Percentiles rank a stretch among this genome's conserved stretches.
Evolutionary conservation across 2,113 vertebrate genomes (phyloP).

Genomic region (Brienomyrus brachyistius): DNA sequence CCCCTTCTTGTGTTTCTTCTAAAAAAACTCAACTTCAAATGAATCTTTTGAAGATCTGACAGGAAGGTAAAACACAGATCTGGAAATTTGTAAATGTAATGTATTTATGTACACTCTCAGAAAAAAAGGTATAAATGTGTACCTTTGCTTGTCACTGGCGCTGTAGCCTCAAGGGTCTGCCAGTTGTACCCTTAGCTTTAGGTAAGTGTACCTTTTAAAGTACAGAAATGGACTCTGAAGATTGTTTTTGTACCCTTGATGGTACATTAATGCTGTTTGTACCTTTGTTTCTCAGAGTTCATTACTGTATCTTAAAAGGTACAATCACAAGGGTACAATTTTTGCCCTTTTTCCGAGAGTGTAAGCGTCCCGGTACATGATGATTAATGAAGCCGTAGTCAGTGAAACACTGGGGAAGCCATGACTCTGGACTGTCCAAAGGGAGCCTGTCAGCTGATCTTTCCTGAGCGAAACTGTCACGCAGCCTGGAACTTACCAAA

Average conservation of each 20-base stretch:
- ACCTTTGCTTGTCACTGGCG: too few species aligned
- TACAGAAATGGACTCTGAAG: too few species aligned
- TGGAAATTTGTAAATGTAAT: neutral
- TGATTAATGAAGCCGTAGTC: neutral
- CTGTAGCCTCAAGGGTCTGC: too few species aligned
- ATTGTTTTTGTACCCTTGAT: too few species aligned
- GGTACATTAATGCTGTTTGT: too few species aligned
- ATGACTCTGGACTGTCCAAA: neutral
- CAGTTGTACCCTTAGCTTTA: too few species aligned
- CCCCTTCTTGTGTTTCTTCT: neutral
- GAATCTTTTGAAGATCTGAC: neutral
- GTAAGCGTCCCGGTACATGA: neutral
- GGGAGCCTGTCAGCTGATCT: neutral
- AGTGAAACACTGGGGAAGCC: neutral
- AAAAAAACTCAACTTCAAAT: neutral
- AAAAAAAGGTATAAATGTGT: too few species aligned
- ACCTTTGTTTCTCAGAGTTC: too few species aligned
- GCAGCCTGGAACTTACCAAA: neutral
- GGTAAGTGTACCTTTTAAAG: too few species aligned
- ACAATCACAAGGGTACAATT: too few species aligned
- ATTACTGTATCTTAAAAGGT: too few species aligned
- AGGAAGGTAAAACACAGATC: neutral
- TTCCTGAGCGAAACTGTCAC: neutral
- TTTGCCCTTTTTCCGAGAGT: too few species aligned
- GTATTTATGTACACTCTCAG: neutral